phyloP scores from a whole-genome alignment of 2,888 invertebrate species.

The Calameuta filiformis region DNA sequence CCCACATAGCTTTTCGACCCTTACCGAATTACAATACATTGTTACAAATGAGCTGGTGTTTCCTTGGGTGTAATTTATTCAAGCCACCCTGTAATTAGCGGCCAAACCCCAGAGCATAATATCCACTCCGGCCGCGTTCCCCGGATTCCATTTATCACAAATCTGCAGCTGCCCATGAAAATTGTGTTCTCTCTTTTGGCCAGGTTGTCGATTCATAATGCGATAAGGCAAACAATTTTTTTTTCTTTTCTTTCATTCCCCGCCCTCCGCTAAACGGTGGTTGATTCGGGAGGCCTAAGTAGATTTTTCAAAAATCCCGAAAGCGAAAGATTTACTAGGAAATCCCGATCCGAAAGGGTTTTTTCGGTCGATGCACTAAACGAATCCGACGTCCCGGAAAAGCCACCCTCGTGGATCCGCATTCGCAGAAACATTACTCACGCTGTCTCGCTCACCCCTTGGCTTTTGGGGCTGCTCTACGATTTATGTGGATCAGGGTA shows the following conservation, averaged over 20 bases:
- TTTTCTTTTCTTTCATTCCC: not conserved
- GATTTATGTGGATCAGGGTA: not conserved
- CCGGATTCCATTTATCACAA: conserved; percentile 58
- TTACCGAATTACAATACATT: conserved; percentile 23
- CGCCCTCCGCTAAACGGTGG: not conserved
- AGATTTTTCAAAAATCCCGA: not conserved
- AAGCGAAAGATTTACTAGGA: not conserved
- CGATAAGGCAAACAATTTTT: not conserved
- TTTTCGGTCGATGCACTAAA: not conserved
- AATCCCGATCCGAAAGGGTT: not conserved
- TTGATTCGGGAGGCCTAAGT: not conserved
- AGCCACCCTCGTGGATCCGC: not conserved
- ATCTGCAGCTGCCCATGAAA: conserved; percentile 51
- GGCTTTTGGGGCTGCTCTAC: conserved; percentile 2
- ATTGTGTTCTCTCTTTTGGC: conserved; percentile 8
- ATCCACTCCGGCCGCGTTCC: conserved; percentile 48
- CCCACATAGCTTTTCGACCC: not conserved
- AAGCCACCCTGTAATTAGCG: conserved; percentile 56
- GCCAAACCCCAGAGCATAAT: conserved; percentile 48
- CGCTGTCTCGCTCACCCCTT: conserved; percentile 53
- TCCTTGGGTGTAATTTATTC: conserved; percentile 57
- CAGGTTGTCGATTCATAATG: not conserved
- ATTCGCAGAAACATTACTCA: conserved; percentile 57
- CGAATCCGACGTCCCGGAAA: not conserved
- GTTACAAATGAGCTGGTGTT: conserved; percentile 44